A percentile compares a stretch with the other conserved stretches of the same genome.
Conservation (phyloP, 2,113 vertebrate species). For the Oryctolagus cuniculus region mOryCun1.1 NC_091445.1:57813001-57813500, state of each 20-base stretch:
- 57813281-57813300: conserved; percentile 51
- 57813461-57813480: conserved; percentile 24
- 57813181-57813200: conserved; percentile 38
- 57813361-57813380: conserved; percentile 63
- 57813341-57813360: conserved; percentile 52
- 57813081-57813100: background rate
- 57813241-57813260: conserved; percentile 59
- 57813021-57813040: background rate
- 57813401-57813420: background rate
- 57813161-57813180: conserved; percentile 28
- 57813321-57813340: conserved; percentile 43
- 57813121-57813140: background rate
- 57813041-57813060: background rate
- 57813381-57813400: conserved; percentile 52
- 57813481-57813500: conserved; percentile 16
- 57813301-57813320: conserved; percentile 23
- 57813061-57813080: background rate
- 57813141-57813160: conserved; percentile 23
- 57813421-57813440: conserved; percentile 17
- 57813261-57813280: conserved; percentile 19
- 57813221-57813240: conserved; percentile 39
- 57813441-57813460: conserved; percentile 20
- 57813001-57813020: background rate
- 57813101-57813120: background rate
- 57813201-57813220: background rate